These are phyloP conservation scores for Heloderma charlesbogerti DNA, from an alignment of 2,113 vertebrate species.

Conservation along the genomic window DNA sequence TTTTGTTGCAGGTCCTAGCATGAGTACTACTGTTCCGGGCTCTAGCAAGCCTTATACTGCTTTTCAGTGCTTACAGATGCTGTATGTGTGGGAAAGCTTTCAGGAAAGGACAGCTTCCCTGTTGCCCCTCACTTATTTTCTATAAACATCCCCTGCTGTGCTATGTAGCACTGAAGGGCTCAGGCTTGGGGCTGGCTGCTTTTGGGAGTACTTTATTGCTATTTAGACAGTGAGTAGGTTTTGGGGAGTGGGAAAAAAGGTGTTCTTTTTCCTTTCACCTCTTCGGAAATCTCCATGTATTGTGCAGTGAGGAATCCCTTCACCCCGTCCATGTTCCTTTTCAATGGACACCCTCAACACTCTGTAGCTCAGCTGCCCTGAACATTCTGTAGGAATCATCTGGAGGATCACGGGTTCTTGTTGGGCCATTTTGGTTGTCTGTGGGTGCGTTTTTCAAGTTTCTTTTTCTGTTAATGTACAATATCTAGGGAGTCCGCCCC, in stretches of 20 bases:
- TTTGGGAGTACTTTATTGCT: neutral
- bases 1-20: neutral
- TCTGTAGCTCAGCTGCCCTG: neutral
- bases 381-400: neutral
- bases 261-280: neutral
- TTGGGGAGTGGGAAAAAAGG: neutral
- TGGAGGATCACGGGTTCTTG: neutral
- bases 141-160: neutral
- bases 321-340: neutral
- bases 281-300: neutral
- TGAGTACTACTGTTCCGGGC: neutral
- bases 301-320: neutral
- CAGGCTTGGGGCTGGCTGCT: neutral
- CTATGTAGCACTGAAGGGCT: neutral
- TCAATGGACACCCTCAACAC: neutral
- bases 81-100: neutral
- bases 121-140: neutral
- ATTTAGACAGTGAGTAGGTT: neutral
- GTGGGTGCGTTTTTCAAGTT: neutral
- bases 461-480: neutral
- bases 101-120: neutral
- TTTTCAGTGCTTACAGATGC: neutral
- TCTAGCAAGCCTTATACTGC: neutral
- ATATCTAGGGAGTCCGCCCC: neutral
- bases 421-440: neutral